Base-by-base conservation (phyloP, 2,797 vertebrate genomes). In the Glossophaga mutica region DNA sequence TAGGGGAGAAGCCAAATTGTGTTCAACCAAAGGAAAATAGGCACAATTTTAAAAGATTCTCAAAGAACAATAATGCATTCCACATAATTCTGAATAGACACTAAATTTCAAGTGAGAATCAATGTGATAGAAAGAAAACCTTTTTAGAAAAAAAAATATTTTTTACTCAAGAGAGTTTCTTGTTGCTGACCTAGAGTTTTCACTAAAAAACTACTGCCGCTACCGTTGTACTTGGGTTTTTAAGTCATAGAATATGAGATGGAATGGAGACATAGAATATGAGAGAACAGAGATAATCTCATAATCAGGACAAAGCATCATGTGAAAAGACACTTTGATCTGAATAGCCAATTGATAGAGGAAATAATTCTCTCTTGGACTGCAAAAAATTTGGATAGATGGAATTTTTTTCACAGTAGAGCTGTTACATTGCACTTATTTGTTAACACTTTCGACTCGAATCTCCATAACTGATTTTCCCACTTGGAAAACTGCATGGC, bases 11-110 rank as follows among this genome's bases (percentile, higher is more conserved):
- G 55, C 55, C 78, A 95, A 96, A 91, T 83, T 96, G 65, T 76
- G 79, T 39, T 90, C 94, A 97, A 93, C 83, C 87, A 96, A 95
- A 77, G 62, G 94, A 95, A 96, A 96, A 96, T 93, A 97, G 94
- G 96, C 94, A 87, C 71, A 92, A 68, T 96, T 96, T 97, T 2
- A 78, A 97, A 96, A 95, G 85, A 93, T 90, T 96, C 94, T 93
- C 96, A n/a, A 50, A 96, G 94, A 94, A 84, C 76, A 94, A 79
- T 68, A 92, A 76, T 94, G 37, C 87, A 65, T 90, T 37, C 39
- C 82, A 42, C 62, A 59, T 96, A 95, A 93, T 96, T 97, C 94
- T 86, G 91, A 96, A 89, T 76, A 92, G 93, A 93, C 95, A 89
- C 52, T 88, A 91, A 91, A 96, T 97, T 97, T 96, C 68, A 93